Percentiles rank a stretch among this genome's conserved stretches.
Conservation (phyloP, 2,113 vertebrate species). For the Misgurnus anguillicaudatus region DNA sequence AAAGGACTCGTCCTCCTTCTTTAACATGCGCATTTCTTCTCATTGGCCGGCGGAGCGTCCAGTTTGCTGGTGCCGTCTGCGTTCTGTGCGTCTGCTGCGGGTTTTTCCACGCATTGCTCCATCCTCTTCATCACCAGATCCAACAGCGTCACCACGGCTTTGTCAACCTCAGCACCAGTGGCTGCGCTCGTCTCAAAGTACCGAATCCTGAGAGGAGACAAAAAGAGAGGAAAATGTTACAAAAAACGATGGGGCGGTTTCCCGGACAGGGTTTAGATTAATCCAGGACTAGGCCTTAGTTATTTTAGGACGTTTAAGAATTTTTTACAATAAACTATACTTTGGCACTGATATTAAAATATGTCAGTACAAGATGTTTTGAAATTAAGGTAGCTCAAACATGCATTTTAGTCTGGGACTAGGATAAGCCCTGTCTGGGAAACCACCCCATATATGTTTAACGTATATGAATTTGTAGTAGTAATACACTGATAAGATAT, state of each 20-base stretch:
- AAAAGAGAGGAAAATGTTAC: not conserved
- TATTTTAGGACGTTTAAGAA: too few relatives aligned
- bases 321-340: too few relatives aligned
- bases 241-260: too few relatives aligned
- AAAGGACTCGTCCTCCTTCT: conserved; percentile 20
- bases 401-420: too few relatives aligned
- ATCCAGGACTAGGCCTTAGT: too few relatives aligned
- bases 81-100: conserved; percentile 72
- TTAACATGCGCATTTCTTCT: conserved; percentile 90
- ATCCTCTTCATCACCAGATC: conserved; percentile 98
- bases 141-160: conserved; percentile 85
- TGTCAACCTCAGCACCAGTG: conserved; percentile 86
- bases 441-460: too few relatives aligned
- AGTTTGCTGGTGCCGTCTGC: conserved; percentile 82
- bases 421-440: too few relatives aligned
- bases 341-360: too few relatives aligned
- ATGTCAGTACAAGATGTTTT: too few relatives aligned
- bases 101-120: conserved; percentile 93
- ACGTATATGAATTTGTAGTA: too few relatives aligned
- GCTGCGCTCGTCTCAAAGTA: conserved; percentile 96
- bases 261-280: too few relatives aligned
- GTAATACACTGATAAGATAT: not conserved
- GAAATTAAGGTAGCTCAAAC: too few relatives aligned
- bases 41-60: conserved; percentile 61
- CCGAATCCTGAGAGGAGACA: conserved; percentile 75